Evolutionary conservation across 2,113 vertebrate species (phyloP).

Genomic region (Trochalopteron elliotii): DNA sequence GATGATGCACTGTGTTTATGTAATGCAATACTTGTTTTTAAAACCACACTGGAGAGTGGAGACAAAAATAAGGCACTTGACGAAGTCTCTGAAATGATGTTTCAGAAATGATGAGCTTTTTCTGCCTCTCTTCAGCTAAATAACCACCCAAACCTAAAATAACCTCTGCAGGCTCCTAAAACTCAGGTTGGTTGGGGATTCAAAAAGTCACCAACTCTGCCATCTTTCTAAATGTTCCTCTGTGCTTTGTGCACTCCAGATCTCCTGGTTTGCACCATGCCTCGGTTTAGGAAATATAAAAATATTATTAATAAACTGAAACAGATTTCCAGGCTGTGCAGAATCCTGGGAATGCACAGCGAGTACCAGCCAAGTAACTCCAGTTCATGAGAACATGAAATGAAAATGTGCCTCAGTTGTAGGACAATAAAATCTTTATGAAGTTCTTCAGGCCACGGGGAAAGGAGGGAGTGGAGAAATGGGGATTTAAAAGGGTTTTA

Average conservation of each 20-base stretch:
- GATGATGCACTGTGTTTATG: not conserved
- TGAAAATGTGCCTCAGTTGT: not conserved
- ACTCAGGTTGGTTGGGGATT: not conserved
- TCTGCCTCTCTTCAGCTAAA: not conserved
- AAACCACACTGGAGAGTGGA: not conserved
- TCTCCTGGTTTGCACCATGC: not conserved
- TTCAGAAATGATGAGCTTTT: not conserved
- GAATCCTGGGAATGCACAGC: not conserved
- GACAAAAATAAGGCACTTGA: not conserved
- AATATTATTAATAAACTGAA: conserved; percentile 8
- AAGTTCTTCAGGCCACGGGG: not conserved
- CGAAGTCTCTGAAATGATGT: not conserved
- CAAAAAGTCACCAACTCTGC: not conserved
- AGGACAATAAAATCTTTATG: conserved; percentile 34
- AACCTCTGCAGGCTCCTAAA: not conserved
- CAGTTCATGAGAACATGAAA: not conserved
- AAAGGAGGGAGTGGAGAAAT: not conserved
- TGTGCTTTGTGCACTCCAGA: not conserved
- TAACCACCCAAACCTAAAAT: not conserved
- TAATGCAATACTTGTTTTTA: not conserved
- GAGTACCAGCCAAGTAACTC: not conserved
- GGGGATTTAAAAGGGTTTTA: not conserved
- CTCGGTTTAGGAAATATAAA: not conserved
- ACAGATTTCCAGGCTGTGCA: not conserved
- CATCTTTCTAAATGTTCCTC: not conserved